A percentile compares a stretch with the other conserved stretches of the same genome.
These are phyloP conservation scores for Neuroterus valhalla DNA, from an alignment of 1,140 invertebrate genomes.

Conservation along the genomic window DNA sequence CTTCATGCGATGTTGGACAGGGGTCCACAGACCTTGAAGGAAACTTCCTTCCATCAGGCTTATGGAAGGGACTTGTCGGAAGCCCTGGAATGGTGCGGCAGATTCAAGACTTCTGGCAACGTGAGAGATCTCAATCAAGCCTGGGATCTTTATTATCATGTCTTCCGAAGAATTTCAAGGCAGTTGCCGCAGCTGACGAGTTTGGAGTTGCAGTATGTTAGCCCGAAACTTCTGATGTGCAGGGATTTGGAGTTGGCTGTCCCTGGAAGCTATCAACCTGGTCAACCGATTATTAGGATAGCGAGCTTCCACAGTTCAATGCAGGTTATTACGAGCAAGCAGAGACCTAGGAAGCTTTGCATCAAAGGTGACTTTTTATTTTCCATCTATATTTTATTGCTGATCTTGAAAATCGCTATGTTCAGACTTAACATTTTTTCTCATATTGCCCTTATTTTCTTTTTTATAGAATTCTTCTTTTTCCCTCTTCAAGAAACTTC, in stretches of 20 bases:
- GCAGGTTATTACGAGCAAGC: conserved; percentile 98
- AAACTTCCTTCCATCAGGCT: conserved; percentile 96
- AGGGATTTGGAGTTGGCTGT: conserved; percentile 96
- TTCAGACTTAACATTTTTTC: no score
- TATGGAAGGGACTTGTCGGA: conserved; percentile 96
- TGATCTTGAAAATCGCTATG: no score
- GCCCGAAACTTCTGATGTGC: conserved; percentile 91
- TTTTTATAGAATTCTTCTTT: no score
- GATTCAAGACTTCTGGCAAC: conserved; percentile 89
- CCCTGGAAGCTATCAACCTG: conserved; percentile 95
- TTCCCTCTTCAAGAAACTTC: no score
- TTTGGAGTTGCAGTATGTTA: conserved; percentile 95
- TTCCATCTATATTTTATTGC: conserved; percentile 33
- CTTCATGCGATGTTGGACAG: conserved; percentile 95
- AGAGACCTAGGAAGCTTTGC: conserved; percentile 94
- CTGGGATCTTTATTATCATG: conserved; percentile 99
- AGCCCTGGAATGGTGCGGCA: conserved; percentile 95
- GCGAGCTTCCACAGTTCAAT: conserved; percentile 87
- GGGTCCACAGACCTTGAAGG: conserved; percentile 96
- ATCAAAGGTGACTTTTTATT: conserved; percentile 82
- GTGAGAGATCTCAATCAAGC: conserved; percentile 96
- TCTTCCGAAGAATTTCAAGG: conserved; percentile 95
- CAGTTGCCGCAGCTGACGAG: conserved; percentile 94
- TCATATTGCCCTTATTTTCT: no score
- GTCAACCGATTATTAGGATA: conserved; percentile 90